Conservation (phyloP, 1,140 invertebrate species). For the Pseudachorutes palmiensis region DNA sequence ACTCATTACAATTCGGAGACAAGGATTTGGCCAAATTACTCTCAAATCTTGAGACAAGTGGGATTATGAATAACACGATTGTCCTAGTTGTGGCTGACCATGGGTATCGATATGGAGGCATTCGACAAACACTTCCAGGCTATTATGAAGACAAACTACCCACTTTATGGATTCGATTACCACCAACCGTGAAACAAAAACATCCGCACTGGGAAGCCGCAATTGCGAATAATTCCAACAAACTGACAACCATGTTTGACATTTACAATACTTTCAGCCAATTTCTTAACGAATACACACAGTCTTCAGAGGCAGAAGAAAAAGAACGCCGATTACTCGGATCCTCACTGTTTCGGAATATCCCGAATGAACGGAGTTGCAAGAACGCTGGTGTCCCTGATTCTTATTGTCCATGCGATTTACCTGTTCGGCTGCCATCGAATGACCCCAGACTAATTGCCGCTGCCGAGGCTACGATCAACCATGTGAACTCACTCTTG, state of each 20-base stretch:
- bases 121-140: constrained; percentile 48
- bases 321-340: neutral
- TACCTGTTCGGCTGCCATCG: neutral
- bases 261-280: neutral
- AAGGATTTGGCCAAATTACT: constrained; percentile 13
- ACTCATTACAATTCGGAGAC: constrained; percentile 8
- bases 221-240: neutral
- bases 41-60: neutral
- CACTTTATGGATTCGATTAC: constrained; percentile 44
- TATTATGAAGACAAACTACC: constrained; percentile 52
- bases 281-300: neutral
- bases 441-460: neutral
- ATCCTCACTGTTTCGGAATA: neutral
- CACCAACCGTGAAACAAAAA: neutral
- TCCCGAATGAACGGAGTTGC: neutral
- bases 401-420: neutral
- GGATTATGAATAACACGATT: constrained; percentile 44
- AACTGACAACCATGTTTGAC: neutral
- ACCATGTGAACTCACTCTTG: neutral
- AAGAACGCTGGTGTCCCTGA: neutral
- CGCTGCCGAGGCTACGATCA: neutral
- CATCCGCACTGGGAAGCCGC: neutral
- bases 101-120: constrained; percentile 44
- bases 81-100: constrained; percentile 53
- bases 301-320: neutral